A percentile compares a stretch with the other conserved stretches of the same genome.
Evolutionary conservation across 2,797 vertebrate genomes (phyloP).

Genomic region (Protosalanx chinensis): DNA sequence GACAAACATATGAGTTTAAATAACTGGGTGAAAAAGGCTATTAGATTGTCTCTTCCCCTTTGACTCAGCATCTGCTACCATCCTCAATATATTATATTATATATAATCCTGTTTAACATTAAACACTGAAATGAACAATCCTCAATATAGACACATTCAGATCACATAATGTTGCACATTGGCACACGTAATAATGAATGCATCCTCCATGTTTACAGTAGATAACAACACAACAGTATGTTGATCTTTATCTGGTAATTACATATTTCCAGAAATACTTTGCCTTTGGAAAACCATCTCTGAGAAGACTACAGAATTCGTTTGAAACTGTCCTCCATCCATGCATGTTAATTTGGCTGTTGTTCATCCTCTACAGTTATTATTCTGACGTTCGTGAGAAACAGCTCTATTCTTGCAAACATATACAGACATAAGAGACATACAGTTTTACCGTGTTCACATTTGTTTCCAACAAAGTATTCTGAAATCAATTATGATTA

Average conservation of each 20-base stretch:
- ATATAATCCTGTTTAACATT: not conserved
- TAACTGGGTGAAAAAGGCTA: conserved; percentile 27
- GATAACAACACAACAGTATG: conserved; percentile 33
- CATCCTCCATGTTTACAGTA: conserved; percentile 22
- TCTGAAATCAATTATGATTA: too few species aligned
- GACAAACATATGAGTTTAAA: conserved; percentile 53
- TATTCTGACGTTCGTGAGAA: conserved; percentile 27
- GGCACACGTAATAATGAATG: conserved; percentile 26
- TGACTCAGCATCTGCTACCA: not conserved
- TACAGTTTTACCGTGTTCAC: too few species aligned
- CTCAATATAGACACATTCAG: conserved; percentile 13
- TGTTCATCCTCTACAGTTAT: conserved; percentile 30
- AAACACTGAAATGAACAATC: conserved; percentile 7
- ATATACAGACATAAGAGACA: not conserved
- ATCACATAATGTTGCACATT: conserved; percentile 29
- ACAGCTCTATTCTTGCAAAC: not conserved
- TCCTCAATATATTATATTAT: not conserved
- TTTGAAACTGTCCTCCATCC: conserved; percentile 36
- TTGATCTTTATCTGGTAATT: conserved; percentile 63
- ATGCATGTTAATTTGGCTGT: conserved; percentile 45
- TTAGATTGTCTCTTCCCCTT: conserved; percentile 25
- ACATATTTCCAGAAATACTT: conserved; percentile 69
- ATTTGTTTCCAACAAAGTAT: too few species aligned
- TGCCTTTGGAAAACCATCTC: conserved; percentile 46
- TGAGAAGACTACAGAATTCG: conserved; percentile 47